A percentile compares a stretch with the other conserved stretches of the same genome.
Evolutionary conservation across 1,140 invertebrate genomes (phyloP).

Genomic region (Cataglyphis hispanica): DNA sequence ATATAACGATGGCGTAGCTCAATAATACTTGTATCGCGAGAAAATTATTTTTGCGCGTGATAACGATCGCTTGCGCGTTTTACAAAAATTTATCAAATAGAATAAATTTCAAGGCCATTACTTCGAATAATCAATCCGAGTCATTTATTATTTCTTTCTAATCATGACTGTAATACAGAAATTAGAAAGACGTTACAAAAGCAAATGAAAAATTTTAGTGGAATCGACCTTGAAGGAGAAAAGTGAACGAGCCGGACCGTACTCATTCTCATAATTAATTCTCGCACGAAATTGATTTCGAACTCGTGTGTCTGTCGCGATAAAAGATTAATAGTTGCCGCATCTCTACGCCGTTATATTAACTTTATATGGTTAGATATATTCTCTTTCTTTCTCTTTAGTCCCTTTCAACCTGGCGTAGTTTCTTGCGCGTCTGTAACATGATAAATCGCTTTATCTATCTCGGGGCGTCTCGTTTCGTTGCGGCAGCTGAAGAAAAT

Average conservation of each 20-base stretch:
- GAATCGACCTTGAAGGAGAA: slow-evolving; percentile 35
- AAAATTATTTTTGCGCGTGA: not conserved
- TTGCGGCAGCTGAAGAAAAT: slow-evolving; percentile 42
- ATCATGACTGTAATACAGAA: not conserved
- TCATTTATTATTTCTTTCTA: not conserved
- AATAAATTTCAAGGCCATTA: slow-evolving; percentile 14
- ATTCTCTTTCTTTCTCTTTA: not conserved
- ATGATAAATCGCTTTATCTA: slow-evolving; percentile 66
- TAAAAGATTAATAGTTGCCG: slow-evolving; percentile 59
- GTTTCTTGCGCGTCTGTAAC: slow-evolving; percentile 62
- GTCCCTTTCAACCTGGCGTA: slow-evolving; percentile 19
- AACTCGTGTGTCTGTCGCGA: slow-evolving; percentile 37
- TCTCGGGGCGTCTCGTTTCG: slow-evolving; percentile 35
- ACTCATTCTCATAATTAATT: slow-evolving; percentile 55
- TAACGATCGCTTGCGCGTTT: too few relatives aligned
- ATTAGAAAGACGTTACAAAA: not conserved
- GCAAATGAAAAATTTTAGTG: slow-evolving; percentile 36
- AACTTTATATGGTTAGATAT: slow-evolving; percentile 43
- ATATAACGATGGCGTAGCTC: too few relatives aligned
- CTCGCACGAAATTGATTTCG: slow-evolving; percentile 56
- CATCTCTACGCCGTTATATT: slow-evolving; percentile 55
- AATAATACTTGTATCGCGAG: not conserved
- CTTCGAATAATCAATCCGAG: not conserved
- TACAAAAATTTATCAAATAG: not conserved
- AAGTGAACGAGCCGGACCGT: slow-evolving; percentile 46